Conservation (phyloP, 2,113 vertebrate species). For the Equus przewalskii region DNA sequence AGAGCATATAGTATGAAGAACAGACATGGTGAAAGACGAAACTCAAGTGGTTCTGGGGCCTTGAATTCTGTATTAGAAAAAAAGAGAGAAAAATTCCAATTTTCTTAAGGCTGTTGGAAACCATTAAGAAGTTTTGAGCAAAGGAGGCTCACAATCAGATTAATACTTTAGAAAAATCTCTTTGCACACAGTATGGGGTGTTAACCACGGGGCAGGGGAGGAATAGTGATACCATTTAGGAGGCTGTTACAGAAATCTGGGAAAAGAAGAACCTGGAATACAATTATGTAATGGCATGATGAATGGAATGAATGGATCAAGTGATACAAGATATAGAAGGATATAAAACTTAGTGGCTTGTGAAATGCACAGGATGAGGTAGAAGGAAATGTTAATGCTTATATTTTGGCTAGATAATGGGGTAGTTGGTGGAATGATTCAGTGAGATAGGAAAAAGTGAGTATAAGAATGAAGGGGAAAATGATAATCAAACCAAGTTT, state of each 20-base stretch:
- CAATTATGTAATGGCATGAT: neutral
- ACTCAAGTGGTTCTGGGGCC: accelerated
- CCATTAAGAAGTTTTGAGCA: neutral
- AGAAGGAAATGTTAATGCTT: neutral
- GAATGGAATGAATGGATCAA: neutral
- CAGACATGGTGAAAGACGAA: neutral
- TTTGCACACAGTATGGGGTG: neutral
- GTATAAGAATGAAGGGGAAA: neutral
- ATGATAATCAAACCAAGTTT: neutral
- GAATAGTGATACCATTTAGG: neutral
- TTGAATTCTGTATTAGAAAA: neutral
- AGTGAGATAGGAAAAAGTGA: neutral
- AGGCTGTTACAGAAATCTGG: neutral
- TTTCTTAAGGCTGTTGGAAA: neutral
- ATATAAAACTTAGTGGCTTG: neutral
- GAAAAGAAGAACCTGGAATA: neutral
- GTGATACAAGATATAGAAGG: neutral
- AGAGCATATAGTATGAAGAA: neutral
- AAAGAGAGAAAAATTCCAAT: neutral
- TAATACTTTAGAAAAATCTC: neutral
- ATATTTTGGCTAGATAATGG: neutral
- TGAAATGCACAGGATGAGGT: neutral
- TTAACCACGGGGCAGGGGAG: neutral
- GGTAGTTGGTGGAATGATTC: neutral
- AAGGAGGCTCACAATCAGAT: neutral